These are phyloP conservation scores for Scaptomyza hsui DNA, from an alignment of 1,140 invertebrate species.

Conservation along the genomic window DNA sequence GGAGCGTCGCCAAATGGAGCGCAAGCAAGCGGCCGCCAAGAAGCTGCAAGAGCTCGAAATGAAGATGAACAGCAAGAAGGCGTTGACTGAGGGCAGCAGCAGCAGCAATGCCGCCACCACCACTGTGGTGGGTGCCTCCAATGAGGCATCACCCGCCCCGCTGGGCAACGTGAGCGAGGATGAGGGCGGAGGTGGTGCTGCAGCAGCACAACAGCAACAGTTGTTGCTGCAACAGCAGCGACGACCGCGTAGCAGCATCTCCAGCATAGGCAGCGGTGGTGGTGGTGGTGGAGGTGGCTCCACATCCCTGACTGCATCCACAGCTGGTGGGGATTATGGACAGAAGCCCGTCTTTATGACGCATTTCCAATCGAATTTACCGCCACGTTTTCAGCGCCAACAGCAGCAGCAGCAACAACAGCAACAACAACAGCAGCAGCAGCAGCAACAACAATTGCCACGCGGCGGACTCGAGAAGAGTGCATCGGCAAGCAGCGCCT, in stretches of 20 bases:
- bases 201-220: slow-evolving; percentile 6
- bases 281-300: no score
- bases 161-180: slow-evolving; percentile 60
- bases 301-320: neutral
- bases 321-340: slow-evolving; percentile 50
- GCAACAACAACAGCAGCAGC: slow-evolving; percentile 56
- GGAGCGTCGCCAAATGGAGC: slow-evolving; percentile 88
- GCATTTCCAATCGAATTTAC: slow-evolving; percentile 91
- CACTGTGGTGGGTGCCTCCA: neutral
- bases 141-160: slow-evolving; percentile 26
- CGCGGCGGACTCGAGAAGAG: slow-evolving; percentile 83
- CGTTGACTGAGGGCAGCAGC: slow-evolving; percentile 73
- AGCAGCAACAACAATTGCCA: slow-evolving; percentile 47
- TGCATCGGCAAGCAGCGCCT: slow-evolving; percentile 82
- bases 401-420: slow-evolving; percentile 84
- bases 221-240: slow-evolving; percentile 55
- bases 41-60: slow-evolving; percentile 88
- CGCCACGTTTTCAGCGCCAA: slow-evolving; percentile 93
- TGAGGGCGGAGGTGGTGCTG: slow-evolving; percentile 24
- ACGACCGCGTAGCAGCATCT: slow-evolving; percentile 65
- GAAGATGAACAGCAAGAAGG: slow-evolving; percentile 86
- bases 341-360: slow-evolving; percentile 86
- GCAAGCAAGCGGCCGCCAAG: slow-evolving; percentile 86
- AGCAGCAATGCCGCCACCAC: neutral
- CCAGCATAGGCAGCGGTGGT: slow-evolving; percentile 47